Conservation (phyloP, 2,113 vertebrate genomes). For the Cisticola juncidis region DNA sequence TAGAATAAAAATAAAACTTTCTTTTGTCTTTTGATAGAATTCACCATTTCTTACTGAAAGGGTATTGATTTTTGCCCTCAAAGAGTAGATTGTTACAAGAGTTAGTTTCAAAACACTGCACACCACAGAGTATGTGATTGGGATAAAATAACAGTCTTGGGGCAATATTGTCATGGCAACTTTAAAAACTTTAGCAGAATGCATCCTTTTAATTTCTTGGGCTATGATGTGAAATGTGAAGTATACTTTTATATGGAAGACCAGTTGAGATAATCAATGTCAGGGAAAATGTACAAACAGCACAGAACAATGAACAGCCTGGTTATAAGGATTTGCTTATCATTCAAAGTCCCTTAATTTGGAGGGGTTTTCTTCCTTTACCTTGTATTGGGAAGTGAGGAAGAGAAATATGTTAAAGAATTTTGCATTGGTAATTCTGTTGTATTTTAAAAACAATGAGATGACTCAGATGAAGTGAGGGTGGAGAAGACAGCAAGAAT, state of each 20-base stretch:
- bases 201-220: background rate
- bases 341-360: background rate
- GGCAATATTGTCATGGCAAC: background rate
- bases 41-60: background rate
- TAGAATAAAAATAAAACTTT: background rate
- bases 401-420: background rate
- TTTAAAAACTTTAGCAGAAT: background rate
- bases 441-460: background rate
- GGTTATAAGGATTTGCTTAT: background rate
- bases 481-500: background rate
- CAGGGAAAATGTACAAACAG: background rate
- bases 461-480: background rate
- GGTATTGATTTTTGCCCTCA: background rate
- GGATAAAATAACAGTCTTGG: background rate
- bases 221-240: background rate
- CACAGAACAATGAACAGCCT: background rate
- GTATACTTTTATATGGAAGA: background rate
- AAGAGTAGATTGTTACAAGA: background rate
- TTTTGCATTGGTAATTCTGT: background rate
- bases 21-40: background rate
- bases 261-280: background rate
- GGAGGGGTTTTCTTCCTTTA: background rate
- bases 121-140: background rate
- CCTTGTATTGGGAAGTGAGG: background rate
- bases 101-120: background rate